Conservation (phyloP, 2,113 vertebrate species). For the Hemicordylus capensis region DNA sequence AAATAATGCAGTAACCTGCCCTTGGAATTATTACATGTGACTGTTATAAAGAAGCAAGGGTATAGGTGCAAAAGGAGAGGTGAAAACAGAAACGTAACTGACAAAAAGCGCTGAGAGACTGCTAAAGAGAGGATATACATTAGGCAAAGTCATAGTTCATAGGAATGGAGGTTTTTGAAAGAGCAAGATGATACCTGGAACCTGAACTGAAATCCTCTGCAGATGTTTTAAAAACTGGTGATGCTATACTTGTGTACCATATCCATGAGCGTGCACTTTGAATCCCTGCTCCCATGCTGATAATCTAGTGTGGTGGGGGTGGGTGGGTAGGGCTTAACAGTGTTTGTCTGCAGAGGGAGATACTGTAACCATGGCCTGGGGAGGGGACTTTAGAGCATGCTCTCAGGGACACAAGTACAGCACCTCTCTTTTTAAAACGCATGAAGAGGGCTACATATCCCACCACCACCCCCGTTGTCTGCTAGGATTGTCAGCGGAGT, state of each 20-base stretch:
- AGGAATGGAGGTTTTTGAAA: neutral
- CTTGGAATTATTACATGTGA: neutral
- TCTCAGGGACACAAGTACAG: no score
- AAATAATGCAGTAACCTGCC: neutral
- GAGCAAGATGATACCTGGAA: neutral
- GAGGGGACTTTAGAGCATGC: no score
- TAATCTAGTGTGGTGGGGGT: no score
- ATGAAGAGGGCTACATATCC: neutral
- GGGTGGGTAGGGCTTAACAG: no score
- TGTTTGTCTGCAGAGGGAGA: no score
- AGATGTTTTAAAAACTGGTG: no score
- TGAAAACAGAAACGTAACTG: neutral
- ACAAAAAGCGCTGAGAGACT: neutral
- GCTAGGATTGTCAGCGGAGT: neutral
- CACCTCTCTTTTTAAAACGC: no score
- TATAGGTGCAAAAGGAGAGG: neutral
- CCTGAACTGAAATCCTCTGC: neutral
- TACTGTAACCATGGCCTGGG: no score
- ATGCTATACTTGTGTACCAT: no score
- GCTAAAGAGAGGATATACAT: neutral
- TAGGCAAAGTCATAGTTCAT: neutral
- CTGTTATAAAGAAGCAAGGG: neutral
- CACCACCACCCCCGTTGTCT: no score
- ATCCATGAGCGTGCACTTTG: no score
- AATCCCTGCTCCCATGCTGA: no score